Evolutionary conservation across 1,140 invertebrate genomes (phyloP), one percentile per base, ranked within the genome.

Genomic region (Leptestheria dahalacensis): DNA sequence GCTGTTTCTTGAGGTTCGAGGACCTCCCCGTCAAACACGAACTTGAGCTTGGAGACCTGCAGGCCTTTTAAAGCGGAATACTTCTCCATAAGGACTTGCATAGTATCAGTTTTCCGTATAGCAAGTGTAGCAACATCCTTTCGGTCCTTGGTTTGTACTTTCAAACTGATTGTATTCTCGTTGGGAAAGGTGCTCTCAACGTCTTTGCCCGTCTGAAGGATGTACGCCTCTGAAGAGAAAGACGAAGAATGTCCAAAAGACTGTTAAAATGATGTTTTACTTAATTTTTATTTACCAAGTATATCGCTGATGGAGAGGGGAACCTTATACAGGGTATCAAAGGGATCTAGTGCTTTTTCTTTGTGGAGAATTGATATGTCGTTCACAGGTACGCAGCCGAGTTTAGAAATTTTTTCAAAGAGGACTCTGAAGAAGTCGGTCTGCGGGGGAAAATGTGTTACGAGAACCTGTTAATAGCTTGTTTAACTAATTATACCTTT

Each of bases 41-140:
- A 55, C 28, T 23, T 55, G 4, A 55, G 33, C 21, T 55, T 29
- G 6, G 24, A 28, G 20, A 29, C 26, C 2, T 25, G 10, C 21
- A 4, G 10, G 21, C 26, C 26, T 15, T 26, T 55, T 18, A 33
- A 26, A n/a, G 21, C 26, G 3, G 53, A 24, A 18, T 55, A 55
- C 26, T 55, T 55, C 24, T 55, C 26, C 23, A 55, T 55, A 20
- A 55, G 20, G 2, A 55, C 25, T 33, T 12, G n/a, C 53, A 55
- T 55, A 29, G 53, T 26, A 20, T 55, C 53, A 29, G 28, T 28
- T 1, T 20, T 10, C 6, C 53, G 53, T 1, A 55, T 33, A 9
- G 53, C 26, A n/a, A 55, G 12, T 2, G 21, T 20, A 12, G 33
- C 53, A 21, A 29, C 26, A 12, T 26, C 23, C 23, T 55, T 55